These are phyloP conservation scores for Epsilonema sp. DNA, from an alignment of 2,888 invertebrate species.

Conservation along the genomic window DNA sequence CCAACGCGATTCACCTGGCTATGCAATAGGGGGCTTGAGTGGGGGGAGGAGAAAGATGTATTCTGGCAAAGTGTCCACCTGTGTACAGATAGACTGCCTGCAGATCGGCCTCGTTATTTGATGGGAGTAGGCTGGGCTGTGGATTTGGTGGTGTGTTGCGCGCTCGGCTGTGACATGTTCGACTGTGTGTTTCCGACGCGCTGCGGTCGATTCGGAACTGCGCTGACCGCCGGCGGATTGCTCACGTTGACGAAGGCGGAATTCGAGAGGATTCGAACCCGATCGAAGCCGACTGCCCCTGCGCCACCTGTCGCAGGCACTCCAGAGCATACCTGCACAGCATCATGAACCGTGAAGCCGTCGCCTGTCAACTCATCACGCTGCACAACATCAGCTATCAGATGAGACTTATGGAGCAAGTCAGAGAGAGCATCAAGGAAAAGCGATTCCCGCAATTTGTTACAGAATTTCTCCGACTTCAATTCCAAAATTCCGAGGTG, in stretches of 20 bases:
- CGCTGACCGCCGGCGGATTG: constrained; percentile 60
- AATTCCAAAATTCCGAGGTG: constrained; percentile 49
- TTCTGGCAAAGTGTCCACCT: constrained; percentile 87
- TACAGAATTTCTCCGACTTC: constrained; percentile 47
- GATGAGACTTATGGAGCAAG: constrained; percentile 33
- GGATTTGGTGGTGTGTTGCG: constrained; percentile 81
- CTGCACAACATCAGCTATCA: constrained; percentile 46
- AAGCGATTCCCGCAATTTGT: constrained; percentile 67
- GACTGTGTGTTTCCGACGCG: constrained; percentile 62
- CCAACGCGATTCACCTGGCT: constrained; percentile 54
- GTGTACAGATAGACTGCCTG: constrained; percentile 67
- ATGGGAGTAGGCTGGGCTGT: constrained; percentile 89
- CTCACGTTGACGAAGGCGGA: constrained; percentile 57
- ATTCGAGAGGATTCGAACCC: constrained; percentile 58
- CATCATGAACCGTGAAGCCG: constrained; percentile 49
- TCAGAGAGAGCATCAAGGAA: constrained; percentile 55
- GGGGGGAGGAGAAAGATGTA: constrained; percentile 80
- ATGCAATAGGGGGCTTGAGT: constrained; percentile 85
- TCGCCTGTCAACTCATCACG: constrained; percentile 56
- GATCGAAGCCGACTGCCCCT: constrained; percentile 63
- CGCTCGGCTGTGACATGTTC: constrained; percentile 93
- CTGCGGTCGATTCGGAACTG: constrained; percentile 56
- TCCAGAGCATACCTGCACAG: constrained; percentile 75
- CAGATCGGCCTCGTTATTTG: constrained; percentile 70
- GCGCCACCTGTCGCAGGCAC: constrained; percentile 64